Evolutionary conservation across 2,113 vertebrate species (phyloP).

Genomic region (Anser cygnoides): DNA sequence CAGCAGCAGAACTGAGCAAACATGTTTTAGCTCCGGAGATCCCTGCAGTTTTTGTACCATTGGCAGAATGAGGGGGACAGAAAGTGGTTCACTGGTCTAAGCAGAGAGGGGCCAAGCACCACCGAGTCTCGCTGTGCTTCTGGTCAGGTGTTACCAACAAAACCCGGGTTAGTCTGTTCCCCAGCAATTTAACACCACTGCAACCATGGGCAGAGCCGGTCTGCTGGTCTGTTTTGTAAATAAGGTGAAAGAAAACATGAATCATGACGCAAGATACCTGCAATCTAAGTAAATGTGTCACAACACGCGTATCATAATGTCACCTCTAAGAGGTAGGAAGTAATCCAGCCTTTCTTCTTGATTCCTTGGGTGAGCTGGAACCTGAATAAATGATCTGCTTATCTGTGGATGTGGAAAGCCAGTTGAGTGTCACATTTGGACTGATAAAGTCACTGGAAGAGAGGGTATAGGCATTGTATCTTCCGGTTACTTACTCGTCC

Average conservation of each 20-base stretch:
- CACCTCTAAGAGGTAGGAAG: fast-evolving
- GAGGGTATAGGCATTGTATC: not conserved
- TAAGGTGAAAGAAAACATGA: not conserved
- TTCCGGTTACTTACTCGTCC: not conserved
- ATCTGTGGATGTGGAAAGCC: not conserved
- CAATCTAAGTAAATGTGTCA: fast-evolving
- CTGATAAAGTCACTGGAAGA: not conserved
- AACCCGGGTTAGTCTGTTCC: not conserved
- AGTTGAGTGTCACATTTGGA: not conserved
- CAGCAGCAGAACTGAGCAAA: not conserved
- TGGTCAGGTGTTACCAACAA: not conserved
- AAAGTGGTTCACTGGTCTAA: not conserved
- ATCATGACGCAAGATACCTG: not conserved
- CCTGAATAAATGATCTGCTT: not conserved
- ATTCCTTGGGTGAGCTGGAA: not conserved
- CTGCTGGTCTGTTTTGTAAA: not conserved
- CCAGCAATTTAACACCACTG: not conserved
- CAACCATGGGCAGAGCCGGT: not conserved
- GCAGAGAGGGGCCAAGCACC: fast-evolving
- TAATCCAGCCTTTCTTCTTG: not conserved
- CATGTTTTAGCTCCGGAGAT: not conserved
- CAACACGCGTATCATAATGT: fast-evolving
- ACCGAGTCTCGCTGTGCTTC: not conserved
- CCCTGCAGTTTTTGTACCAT: not conserved
- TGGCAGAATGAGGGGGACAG: not conserved